Percentiles rank a stretch among this genome's conserved stretches.
Conservation (phyloP, 1,140 invertebrate species). For the Bactericera cockerelli region DNA sequence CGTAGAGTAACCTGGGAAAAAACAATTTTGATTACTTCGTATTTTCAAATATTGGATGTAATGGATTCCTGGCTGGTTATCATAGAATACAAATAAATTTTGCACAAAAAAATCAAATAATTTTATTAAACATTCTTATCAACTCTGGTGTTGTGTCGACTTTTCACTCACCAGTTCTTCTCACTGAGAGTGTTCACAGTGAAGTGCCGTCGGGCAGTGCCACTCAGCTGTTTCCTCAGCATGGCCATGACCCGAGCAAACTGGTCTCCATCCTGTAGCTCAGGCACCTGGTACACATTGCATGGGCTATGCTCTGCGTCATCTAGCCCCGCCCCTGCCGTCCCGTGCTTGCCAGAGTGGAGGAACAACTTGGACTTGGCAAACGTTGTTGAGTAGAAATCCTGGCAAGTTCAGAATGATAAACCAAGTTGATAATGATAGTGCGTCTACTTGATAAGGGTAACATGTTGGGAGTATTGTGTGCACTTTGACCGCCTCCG, state of each 20-base stretch:
- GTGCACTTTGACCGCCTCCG: too few species aligned
- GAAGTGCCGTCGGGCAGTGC: constrained; percentile 44
- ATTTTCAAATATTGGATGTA: constrained; percentile 11
- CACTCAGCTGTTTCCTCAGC: constrained; percentile 48
- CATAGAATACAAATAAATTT: too few species aligned
- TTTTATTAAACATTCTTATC: too few species aligned
- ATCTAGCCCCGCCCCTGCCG: too few species aligned
- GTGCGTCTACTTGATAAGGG: too few species aligned
- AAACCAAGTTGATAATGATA: too few species aligned
- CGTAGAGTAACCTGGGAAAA: constrained; percentile 49
- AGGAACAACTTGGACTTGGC: constrained; percentile 48
- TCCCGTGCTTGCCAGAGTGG: constrained; percentile 25
- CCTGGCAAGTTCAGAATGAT: too few species aligned
- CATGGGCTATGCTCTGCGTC: too few species aligned
- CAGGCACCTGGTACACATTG: constrained; percentile 8
- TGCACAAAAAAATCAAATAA: too few species aligned
- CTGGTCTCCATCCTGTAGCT: constrained; percentile 41
- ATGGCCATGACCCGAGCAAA: constrained; percentile 45
- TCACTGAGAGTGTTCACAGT: constrained; percentile 47
- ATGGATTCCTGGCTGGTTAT: too few species aligned
- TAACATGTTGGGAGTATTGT: too few species aligned
- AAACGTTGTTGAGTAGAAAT: constrained; percentile 44
- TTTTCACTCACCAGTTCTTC: constrained; percentile 43
- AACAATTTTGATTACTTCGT: constrained; percentile 11
- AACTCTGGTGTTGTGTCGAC: too few species aligned